Evolutionary conservation across 2,113 vertebrate genomes (phyloP), one percentile per base, ranked within the genome.

Genomic region (Embiotoca jacksoni): DNA sequence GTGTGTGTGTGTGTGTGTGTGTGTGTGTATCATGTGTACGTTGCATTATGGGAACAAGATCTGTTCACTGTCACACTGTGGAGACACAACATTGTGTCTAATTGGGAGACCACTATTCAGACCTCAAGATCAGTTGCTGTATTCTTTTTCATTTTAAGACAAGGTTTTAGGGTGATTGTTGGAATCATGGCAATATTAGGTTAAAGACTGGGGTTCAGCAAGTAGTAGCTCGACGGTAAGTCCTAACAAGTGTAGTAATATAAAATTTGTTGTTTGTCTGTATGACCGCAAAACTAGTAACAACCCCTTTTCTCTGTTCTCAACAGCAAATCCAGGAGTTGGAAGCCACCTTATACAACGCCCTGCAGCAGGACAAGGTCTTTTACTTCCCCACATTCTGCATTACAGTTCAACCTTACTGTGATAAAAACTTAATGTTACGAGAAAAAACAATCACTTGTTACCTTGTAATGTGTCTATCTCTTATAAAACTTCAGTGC

Each of bases 281-380:
- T 62, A 31, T 31, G 14, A 63, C 7, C n/a, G 39, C 3, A n/a
- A 39, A 67, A 52, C 56, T 56, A 59, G 54, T 31, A 73, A 35
- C 3, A 30, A 1, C 3, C 13, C 0, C 15, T 37, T 32, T 66
- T 39, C 49, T 66, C 0, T 80, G 11, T 3, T 47, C 33, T 82
- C 6, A 65, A 91, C 94, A 99, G 98, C 97, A 98, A 96, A 99
- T 99, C 94, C 98, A 99, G 90, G 98, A 99, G 85, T 93, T 99
- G 94, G 98, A 99, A 89, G 98, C 98, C 49, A 99, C 98, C 4
- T 92, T 99, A 87, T 99, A 99, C 94, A 99, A 99, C 90, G 96
- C 98, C 77, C 95, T 99, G 84, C 98, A 99, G 94, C 98, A 99
- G 92, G 97, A 99, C 90, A 98, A 98, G 13, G 97, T 93, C 5